A percentile compares a stretch with the other conserved stretches of the same genome.
phyloP scores from a whole-genome alignment of 2,888 invertebrate genomes.

The Leptinotarsa tumamoca region DNA sequence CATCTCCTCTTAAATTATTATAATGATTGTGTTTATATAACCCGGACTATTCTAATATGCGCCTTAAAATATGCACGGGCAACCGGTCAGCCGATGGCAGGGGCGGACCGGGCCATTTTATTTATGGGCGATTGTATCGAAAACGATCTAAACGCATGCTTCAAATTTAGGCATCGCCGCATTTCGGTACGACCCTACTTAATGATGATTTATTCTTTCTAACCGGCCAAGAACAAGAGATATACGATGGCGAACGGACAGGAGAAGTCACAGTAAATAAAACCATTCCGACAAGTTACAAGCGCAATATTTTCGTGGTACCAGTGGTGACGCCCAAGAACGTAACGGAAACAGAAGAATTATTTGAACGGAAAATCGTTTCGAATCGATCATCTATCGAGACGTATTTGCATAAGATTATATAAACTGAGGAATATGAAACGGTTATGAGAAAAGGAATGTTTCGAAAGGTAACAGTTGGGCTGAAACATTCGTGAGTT shows the following conservation, averaged over 20 bases:
- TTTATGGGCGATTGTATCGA: slow-evolving; percentile 38
- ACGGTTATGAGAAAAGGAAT: no score
- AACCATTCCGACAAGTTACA: slow-evolving; percentile 18
- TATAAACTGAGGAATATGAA: no score
- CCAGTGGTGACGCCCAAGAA: slow-evolving; percentile 9
- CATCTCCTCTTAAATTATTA: slow-evolving; percentile 59
- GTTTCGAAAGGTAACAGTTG: no score
- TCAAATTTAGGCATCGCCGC: slow-evolving; percentile 29
- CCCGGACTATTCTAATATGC: slow-evolving; percentile 35
- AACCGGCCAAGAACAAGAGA: slow-evolving; percentile 18
- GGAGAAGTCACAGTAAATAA: slow-evolving; percentile 17
- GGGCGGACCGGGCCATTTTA: slow-evolving; percentile 32
- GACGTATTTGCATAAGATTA: not conserved
- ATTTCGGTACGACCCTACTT: slow-evolving; percentile 24
- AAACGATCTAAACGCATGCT: slow-evolving; percentile 26
- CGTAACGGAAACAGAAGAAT: not conserved
- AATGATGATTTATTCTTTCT: slow-evolving; percentile 28
- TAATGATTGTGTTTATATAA: slow-evolving; percentile 57
- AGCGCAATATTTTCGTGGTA: slow-evolving; percentile 1
- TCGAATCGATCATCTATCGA: not conserved
- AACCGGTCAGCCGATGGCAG: slow-evolving; percentile 33
- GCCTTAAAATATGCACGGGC: slow-evolving; percentile 26
- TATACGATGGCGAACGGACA: slow-evolving; percentile 8
- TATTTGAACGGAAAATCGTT: not conserved
- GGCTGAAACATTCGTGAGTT: no score